A percentile compares a stretch with the other conserved stretches of the same genome.
These are phyloP conservation scores for Tinea trinotella DNA, from an alignment of 2,888 invertebrate genomes.

Conservation along the genomic window DNA sequence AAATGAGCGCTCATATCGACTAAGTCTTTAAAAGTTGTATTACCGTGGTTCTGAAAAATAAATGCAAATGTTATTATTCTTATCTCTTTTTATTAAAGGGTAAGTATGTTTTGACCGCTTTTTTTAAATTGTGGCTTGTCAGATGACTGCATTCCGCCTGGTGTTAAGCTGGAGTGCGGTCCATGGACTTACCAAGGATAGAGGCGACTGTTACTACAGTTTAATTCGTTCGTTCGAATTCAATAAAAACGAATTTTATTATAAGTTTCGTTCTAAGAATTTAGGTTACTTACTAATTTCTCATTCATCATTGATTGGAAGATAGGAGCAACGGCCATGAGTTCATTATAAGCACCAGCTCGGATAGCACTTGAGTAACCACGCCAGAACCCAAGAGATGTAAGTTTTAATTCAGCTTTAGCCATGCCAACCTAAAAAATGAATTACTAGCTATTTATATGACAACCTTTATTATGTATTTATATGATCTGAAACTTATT, in stretches of 20 bases:
- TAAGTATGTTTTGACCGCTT: no score
- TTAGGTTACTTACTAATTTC: slow-evolving; percentile 65
- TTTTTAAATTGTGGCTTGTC: no score
- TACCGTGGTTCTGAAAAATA: slow-evolving; percentile 41
- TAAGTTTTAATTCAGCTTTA: slow-evolving; percentile 74
- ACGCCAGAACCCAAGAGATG: slow-evolving; percentile 79
- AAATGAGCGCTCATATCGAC: slow-evolving; percentile 76
- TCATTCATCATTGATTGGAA: slow-evolving; percentile 83
- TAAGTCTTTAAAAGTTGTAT: slow-evolving; percentile 70
- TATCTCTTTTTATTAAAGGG: no score
- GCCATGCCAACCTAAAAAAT: slow-evolving; percentile 73
- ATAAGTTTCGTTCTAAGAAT: background rate
- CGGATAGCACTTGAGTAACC: slow-evolving; percentile 87
- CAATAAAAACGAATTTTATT: no score
- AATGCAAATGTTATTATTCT: background rate
- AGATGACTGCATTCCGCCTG: no score
- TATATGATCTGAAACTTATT: no score
- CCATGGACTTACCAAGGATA: no score
- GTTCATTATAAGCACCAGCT: slow-evolving; percentile 83
- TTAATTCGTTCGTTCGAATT: no score
- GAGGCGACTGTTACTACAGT: no score
- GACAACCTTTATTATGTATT: no score
- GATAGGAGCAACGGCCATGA: slow-evolving; percentile 81
- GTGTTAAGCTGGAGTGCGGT: no score
- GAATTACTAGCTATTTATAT: no score